A percentile compares a stretch with the other conserved stretches of the same genome.
phyloP scores from a whole-genome alignment of 2,888 invertebrate species.

The Cantharis nigra region DNA sequence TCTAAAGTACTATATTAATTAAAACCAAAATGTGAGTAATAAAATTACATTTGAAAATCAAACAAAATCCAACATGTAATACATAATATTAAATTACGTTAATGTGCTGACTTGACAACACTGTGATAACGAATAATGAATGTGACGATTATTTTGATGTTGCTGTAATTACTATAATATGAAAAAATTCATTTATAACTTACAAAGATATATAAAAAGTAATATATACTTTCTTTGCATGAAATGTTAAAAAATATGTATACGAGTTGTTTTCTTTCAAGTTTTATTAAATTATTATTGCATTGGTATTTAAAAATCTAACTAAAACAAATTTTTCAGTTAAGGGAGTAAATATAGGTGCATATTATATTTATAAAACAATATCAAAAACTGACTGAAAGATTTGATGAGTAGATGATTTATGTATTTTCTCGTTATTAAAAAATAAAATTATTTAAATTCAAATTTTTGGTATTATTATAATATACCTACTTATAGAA shows the following conservation, averaged over 20 bases:
- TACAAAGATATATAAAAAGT: background rate
- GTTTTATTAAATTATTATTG: constrained; percentile 19
- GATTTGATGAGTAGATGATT: background rate
- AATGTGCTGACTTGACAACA: background rate
- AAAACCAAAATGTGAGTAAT: background rate
- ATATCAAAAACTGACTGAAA: constrained; percentile 14
- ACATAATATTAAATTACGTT: background rate
- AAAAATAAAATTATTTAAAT: background rate
- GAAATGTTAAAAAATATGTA: constrained; percentile 16
- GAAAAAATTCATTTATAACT: background rate
- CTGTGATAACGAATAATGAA: constrained; percentile 1
- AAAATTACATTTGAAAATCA: background rate
- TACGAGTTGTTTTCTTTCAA: constrained; percentile 14
- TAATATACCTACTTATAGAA: too few relatives aligned
- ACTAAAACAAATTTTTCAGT: constrained; percentile 8
- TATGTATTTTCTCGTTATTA: constrained; percentile 1
- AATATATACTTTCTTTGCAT: constrained; percentile 11
- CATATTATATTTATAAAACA: constrained; percentile 18
- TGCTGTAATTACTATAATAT: background rate
- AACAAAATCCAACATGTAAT: background rate
- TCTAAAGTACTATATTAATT: background rate
- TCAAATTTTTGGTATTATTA: background rate
- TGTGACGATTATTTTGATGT: background rate
- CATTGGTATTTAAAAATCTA: constrained; percentile 10
- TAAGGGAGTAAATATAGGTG: constrained; percentile 36